Evolutionary conservation across 2,113 vertebrate genomes (phyloP), one percentile per base, ranked within the genome.

Genomic region (Dromiciops gliroides): DNA sequence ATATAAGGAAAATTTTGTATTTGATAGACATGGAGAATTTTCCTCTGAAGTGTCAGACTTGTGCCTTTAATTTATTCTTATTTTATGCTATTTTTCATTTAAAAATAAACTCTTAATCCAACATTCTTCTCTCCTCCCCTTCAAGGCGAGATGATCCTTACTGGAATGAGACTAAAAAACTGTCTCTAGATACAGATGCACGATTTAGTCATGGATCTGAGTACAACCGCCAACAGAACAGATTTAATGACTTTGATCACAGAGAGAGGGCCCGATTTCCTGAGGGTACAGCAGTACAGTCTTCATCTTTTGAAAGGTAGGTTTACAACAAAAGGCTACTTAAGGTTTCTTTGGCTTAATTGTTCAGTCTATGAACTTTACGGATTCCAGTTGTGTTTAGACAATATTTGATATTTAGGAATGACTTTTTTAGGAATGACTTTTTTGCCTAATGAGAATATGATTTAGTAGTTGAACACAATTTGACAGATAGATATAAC

Each of bases 91-190:
- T 89, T 95, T 50, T 37, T 83, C 92, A 51, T 93, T 89, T 91
- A 50, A 50, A 93, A 94, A 92, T 22, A 51, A 37, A 52, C 9
- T 88, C 0, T 89, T 94, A 96, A 94, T 93, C 12, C 94, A 9
- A 28, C 92, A 0, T 56, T 91, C n/a, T 96, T 83, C 90, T 96
- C 23, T 51, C 48, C 96, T 97, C 97, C 91, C 93, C 56, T 96
- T 97, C 3, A 98, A 99, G 99, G 96, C 99, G 99, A 96, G 99
- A 99, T 3, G 99, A 99, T 89, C 97, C 99, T 3, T 99, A 99
- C 96, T 99, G 99, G 99, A 99, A 98, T 7, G 99, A 99, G 75
- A 99, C 97, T 97, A 99, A 99, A 98, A 99, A 99, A 98, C 99
- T 99, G 95, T 98, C 99, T 96, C 96, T 99, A 0, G 99, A 99